Base-by-base conservation (phyloP, 2,797 vertebrate genomes). In the Aplochiton taeniatus region DNA sequence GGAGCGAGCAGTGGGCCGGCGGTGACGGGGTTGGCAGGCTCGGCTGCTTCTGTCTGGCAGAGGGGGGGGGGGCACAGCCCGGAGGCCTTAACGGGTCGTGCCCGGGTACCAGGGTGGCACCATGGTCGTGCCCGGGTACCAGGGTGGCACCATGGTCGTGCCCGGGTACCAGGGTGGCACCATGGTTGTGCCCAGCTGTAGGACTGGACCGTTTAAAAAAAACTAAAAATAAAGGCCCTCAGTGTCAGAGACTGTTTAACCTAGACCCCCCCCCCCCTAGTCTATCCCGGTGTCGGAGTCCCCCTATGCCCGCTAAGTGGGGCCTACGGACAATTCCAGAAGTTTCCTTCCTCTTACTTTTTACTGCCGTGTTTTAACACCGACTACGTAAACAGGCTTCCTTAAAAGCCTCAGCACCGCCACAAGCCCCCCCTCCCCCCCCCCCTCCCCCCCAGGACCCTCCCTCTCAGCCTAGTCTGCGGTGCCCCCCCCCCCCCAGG, bases 11-110 rank as follows among this genome's bases (percentile, higher is more conserved):
- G 72, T 76, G 74, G 13, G 4, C 14, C 50, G 42, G 7, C 57
- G 16, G 4, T 13, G 70, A 76, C 80, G 61, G 79, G 82, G 86
- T 74, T 78, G 70, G 72, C 72, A 67, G 81, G 69, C 48, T 69
- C 81, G 78, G 80, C 74, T 48, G 65, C 77, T 79, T 81, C 64
- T 81, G 85, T 87, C 86, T 86, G 85, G 72, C 69, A 52, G 80
- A 71, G 70, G 66, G 78, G 74, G 71, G 58, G 80, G 73, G 72
- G 68, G 79, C 85, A 82, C 81, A 78, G 79, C 78, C 88, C 85
- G 87, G 85, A 88, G 85, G 85, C 83, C n/a, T n/a, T n/a, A n/a
- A n/a, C n/a, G n/a, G n/a, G n/a, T n/a, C n/a, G n/a, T n/a, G n/a
- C n/a, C n/a, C n/a, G n/a, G n/a, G n/a, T n/a, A n/a, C n/a, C n/a